A percentile compares a stretch with the other conserved stretches of the same genome.
phyloP scores from a whole-genome alignment of 2,888 invertebrate species.

The Sarcophaga rosellei region DNA sequence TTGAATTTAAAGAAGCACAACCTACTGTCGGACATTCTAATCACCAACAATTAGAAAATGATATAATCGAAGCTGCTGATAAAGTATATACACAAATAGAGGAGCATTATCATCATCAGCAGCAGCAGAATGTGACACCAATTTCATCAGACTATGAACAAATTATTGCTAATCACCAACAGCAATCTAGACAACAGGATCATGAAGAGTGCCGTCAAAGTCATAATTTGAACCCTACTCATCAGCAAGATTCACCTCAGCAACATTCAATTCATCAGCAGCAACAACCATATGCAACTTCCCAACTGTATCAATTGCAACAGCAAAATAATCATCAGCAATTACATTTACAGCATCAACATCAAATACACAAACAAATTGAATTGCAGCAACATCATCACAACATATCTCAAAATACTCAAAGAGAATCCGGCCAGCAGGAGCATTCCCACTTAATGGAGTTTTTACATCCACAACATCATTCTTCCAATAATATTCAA shows the following conservation, averaged over 20 bases:
- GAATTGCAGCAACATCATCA: slow-evolving; percentile 52
- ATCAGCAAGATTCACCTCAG: slow-evolving; percentile 50
- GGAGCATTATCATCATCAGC: slow-evolving; percentile 57
- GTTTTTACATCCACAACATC: slow-evolving; percentile 71
- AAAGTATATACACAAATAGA: slow-evolving; percentile 56
- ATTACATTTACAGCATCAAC: slow-evolving; percentile 66
- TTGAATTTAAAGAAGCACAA: slow-evolving; percentile 18
- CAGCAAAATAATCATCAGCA: slow-evolving; percentile 50
- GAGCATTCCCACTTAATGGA: slow-evolving; percentile 66
- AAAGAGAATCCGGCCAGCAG: slow-evolving; percentile 69
- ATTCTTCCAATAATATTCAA: slow-evolving; percentile 70
- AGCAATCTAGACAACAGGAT: slow-evolving; percentile 16
- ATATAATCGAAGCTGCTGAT: slow-evolving; percentile 52
- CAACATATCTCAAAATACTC: slow-evolving; percentile 19
- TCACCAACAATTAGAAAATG: slow-evolving; percentile 42
- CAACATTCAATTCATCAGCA: slow-evolving; percentile 57
- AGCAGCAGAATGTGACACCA: slow-evolving; percentile 37
- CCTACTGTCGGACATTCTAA: slow-evolving; percentile 5
- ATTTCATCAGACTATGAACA: slow-evolving; percentile 47
- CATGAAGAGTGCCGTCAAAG: slow-evolving; percentile 38
- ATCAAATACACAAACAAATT: slow-evolving; percentile 63
- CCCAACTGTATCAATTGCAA: slow-evolving; percentile 49
- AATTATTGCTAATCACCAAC: slow-evolving; percentile 50
- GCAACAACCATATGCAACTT: slow-evolving; percentile 47
- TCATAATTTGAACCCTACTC: slow-evolving; percentile 15